Evolutionary conservation across 2,113 vertebrate genomes (phyloP), one percentile per base, ranked within the genome.

Genomic region (Micromys minutus): DNA sequence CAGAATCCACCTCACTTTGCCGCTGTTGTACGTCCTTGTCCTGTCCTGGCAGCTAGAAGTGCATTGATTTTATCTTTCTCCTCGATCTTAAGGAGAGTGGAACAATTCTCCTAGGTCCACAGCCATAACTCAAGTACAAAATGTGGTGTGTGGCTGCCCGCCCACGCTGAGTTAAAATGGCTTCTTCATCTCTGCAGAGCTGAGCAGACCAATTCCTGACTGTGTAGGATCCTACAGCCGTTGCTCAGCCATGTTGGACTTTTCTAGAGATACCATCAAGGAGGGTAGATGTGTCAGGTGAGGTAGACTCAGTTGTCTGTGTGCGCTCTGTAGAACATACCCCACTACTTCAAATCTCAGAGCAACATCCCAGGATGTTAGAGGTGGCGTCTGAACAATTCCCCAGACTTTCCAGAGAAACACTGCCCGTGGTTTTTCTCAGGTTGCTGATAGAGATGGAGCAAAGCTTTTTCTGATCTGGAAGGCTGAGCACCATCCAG

Each of bases 91-190:
- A 81, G 91, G 69, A 2, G 6, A 3, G 1, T 1, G 36, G 59
- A 9, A 36, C 4, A 15, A 2, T 71, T 84, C 52, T 83, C 36
- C 6, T 7, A 11, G 39, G 55, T 55, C 34, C 34, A 1, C 3
- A 45, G 74, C 74, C 5, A 7, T 22, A 13, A 47, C 55, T 74
- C 31, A 47, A 36, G 29, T 22, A 34, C 59, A 12, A 45, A 26
- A 3, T 5, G n/a, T 57, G 50, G 12, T 1, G 4, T 21, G 3
- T 0, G 21, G 21, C 74, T 5, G 26, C 15, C 31, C 22, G 10
- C 52, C 34, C 13, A 42, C 17, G 47, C 42, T 50, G 61, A 47
- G 15, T 69, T 61, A 4, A 36, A 59, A 15, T 1, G 8, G 67
- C 17, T 1, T 29, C 17, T 1, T 29, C n/a, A 29, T 26, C 74